Conservation (phyloP, 1,140 invertebrate genomes). For the Limonius californicus region DNA sequence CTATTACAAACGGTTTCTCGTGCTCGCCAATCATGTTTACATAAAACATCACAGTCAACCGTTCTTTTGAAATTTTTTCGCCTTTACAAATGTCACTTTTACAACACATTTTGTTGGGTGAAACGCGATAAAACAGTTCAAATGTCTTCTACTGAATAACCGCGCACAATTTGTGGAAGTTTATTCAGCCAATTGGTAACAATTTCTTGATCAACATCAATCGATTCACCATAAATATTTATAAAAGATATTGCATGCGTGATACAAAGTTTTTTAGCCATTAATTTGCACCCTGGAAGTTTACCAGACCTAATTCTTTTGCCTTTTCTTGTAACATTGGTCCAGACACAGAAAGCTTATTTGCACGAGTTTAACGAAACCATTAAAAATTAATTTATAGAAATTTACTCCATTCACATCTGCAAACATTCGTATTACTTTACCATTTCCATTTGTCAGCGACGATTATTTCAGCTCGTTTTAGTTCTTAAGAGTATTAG, state of each 20-base stretch:
- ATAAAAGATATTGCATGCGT: not conserved
- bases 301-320: not conserved
- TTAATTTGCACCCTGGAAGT: not conserved
- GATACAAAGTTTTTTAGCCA: not conserved
- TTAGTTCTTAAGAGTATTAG: too few relatives aligned
- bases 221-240: not conserved
- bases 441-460: too few relatives aligned
- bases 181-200: too few relatives aligned
- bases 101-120: not conserved
- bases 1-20: conserved; percentile 3
- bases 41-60: too few relatives aligned
- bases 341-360: too few relatives aligned
- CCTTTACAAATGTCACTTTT: not conserved
- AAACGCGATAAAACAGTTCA: conserved; percentile 1
- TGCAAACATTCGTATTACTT: too few relatives aligned
- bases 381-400: too few relatives aligned
- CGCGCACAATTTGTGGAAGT: not conserved
- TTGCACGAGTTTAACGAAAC: not conserved
- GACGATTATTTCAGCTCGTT: too few relatives aligned
- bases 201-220: not conserved
- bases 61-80: not conserved
- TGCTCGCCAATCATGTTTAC: not conserved
- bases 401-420: too few relatives aligned
- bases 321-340: not conserved
- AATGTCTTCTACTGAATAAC: not conserved